phyloP scores from a whole-genome alignment of 2,113 vertebrate genomes.

The Tor tambroides region DNA sequence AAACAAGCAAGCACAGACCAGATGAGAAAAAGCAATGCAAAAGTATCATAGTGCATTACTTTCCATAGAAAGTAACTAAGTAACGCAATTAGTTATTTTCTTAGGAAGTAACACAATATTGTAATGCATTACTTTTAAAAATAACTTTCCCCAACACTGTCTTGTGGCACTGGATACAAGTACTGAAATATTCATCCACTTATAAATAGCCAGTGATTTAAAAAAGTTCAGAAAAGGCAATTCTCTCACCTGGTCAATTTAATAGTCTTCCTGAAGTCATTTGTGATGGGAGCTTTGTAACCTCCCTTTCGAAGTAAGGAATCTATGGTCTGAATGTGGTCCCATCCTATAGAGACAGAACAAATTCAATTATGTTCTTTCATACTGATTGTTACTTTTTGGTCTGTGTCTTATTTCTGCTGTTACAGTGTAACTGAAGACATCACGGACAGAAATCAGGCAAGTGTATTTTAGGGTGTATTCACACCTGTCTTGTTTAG shows the following conservation, averaged over 20 bases:
- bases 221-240: background rate
- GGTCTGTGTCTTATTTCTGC: background rate
- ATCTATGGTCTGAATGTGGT: constrained; percentile 99
- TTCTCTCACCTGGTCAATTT: constrained; percentile 96
- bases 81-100: no score
- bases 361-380: constrained; percentile 20
- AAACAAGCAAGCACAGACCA: background rate
- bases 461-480: no score
- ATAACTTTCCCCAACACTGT: background rate
- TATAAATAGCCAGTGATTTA: background rate
- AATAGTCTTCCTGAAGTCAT: constrained; percentile 99
- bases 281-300: constrained; percentile 99
- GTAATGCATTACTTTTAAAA: background rate
- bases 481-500: no score
- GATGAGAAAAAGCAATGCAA: background rate
- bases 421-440: background rate
- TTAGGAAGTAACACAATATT: background rate
- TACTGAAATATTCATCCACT: background rate
- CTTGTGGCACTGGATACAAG: background rate
- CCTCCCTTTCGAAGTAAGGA: constrained; percentile 99
- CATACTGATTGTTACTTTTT: background rate
- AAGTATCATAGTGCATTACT: background rate
- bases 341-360: constrained; percentile 85
- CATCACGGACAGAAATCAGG: background rate
- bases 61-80: background rate